These are phyloP conservation scores for Amblyteles armatorius DNA, from an alignment of 2,888 invertebrate genomes.

Conservation along the genomic window DNA sequence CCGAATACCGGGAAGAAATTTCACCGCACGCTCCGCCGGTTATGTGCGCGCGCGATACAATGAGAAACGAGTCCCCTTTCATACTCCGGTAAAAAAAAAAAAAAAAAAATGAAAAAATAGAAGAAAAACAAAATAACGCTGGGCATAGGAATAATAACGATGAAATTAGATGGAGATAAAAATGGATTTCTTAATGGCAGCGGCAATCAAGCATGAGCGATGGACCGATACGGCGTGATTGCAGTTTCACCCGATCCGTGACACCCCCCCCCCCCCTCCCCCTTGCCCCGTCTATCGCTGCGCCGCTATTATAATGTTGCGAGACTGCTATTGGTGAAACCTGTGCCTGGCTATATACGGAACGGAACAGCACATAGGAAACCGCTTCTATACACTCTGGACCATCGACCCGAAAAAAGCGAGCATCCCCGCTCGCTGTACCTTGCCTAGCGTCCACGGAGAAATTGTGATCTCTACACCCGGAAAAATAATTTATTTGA, in stretches of 20 bases:
- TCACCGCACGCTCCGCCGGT: conserved; percentile 52
- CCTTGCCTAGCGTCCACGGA: neutral
- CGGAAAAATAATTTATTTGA: too few relatives aligned
- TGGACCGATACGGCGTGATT: conserved; percentile 47
- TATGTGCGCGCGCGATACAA: conserved; percentile 29
- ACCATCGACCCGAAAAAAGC: conserved; percentile 1
- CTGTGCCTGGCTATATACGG: neutral
- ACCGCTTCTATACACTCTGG: neutral
- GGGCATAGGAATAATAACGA: conserved; percentile 31
- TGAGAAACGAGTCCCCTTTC: conserved; percentile 17
- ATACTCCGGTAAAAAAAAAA: conserved; percentile 12
- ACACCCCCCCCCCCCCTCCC: neutral
- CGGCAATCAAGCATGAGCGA: conserved; percentile 39
- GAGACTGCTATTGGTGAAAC: neutral
- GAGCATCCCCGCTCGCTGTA: neutral
- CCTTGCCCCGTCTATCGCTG: neutral
- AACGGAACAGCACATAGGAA: neutral
- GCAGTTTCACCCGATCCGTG: conserved; percentile 20
- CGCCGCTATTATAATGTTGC: neutral
- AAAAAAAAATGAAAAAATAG: conserved; percentile 3
- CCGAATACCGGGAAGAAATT: conserved; percentile 41
- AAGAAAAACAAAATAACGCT: neutral
- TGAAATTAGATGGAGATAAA: neutral
- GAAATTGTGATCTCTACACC: neutral
- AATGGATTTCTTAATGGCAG: conserved; percentile 29